Evolutionary conservation across 1,140 invertebrate genomes (phyloP), one percentile per base, ranked within the genome.

Genomic region (Scaptomyza hsui): DNA sequence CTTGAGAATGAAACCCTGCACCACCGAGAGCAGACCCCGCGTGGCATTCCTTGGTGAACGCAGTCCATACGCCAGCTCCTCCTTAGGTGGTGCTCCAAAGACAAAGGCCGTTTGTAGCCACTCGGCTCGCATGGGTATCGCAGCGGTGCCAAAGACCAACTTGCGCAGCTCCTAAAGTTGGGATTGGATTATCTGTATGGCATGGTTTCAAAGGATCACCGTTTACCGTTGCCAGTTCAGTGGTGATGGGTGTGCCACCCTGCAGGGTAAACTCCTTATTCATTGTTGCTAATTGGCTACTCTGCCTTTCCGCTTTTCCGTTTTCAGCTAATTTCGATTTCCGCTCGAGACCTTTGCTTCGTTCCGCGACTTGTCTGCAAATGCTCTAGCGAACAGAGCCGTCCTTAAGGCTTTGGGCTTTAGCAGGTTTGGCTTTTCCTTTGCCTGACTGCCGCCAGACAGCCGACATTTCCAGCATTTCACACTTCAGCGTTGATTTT

Each of bases 191-290:
- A 7, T 2, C 19, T 15, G 16, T 4, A 1, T 5, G 42, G 18
- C 1, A 5, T 1, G 32, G 10, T 32, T n/a, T 21, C 13, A 3
- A 18, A 53, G 5, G 15, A 53, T 13, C 13, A 13, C 9, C 6
- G 39, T 42, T 93, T 92, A 95, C 95, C 75, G 93, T 93, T 57
- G 95, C 95, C 52, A 93, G 91, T 70, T 95, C 94, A 53, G 94
- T 92, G 7, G 94, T 94, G 41, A 95, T 95, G 1, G 95, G 93
- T 41, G 89, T 93, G 12, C 95, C 95, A 21, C 95, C 95, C 65
- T 89, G 78, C 35, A 57, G 63, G 61, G 75, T 72, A 51, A 91
- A 89, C 47, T 85, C 76, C 56, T 77, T 77, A 59, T 83, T 85
- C 89, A 90, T 90, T 65, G 55, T 51, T 7, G 62, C 61, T 77